These are phyloP conservation scores for Aspidiotus destructor DNA, from an alignment of 2,888 invertebrate genomes.

Conservation along the genomic window DNA sequence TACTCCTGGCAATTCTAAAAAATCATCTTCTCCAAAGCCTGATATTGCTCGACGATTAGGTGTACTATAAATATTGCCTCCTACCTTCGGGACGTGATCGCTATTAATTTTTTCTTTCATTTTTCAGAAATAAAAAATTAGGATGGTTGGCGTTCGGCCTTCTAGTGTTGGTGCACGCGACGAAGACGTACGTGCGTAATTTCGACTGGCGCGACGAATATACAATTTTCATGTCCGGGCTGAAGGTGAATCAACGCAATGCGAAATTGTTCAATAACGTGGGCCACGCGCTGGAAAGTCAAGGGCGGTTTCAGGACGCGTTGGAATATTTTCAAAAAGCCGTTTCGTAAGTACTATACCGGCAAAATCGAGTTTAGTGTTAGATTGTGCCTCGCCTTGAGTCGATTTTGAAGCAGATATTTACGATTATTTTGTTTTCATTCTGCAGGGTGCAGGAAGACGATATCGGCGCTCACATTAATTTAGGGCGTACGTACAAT, in stretches of 20 bases:
- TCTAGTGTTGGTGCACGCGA: constrained; percentile 65
- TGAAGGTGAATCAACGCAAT: constrained; percentile 76
- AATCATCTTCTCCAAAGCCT: no score
- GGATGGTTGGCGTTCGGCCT: constrained; percentile 54
- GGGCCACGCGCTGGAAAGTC: constrained; percentile 84
- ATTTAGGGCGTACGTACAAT: constrained; percentile 90
- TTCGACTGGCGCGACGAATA: constrained; percentile 91
- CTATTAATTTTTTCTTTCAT: not conserved
- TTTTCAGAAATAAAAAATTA: constrained; percentile 49
- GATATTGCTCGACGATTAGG: no score
- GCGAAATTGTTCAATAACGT: constrained; percentile 96
- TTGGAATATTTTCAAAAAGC: constrained; percentile 85
- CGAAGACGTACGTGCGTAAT: constrained; percentile 79
- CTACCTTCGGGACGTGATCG: no score
- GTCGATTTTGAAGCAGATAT: not conserved
- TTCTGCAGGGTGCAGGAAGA: constrained; percentile 70
- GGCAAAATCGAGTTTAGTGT: not conserved
- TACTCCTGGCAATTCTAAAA: no score
- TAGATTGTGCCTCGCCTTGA: not conserved
- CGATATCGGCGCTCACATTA: constrained; percentile 94
- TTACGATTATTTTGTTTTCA: not conserved
- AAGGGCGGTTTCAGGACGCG: constrained; percentile 61
- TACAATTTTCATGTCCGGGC: constrained; percentile 83
- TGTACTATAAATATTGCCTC: no score
- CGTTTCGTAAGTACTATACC: constrained; percentile 48